Conservation (phyloP, 2,888 invertebrate genomes). For the Dexiosoma caninum region DNA sequence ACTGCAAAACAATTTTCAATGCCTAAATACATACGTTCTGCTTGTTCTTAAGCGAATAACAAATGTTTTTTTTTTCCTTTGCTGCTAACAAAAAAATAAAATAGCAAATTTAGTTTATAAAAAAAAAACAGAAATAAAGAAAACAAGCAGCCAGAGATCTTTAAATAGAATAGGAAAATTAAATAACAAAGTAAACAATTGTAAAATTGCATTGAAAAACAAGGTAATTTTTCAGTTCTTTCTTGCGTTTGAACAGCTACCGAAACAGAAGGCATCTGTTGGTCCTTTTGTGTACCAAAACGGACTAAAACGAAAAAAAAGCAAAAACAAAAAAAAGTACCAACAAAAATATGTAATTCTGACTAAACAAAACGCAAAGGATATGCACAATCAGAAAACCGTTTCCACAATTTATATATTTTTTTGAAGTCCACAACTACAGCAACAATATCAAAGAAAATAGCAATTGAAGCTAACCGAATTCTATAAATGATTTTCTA, state of each 20-base stretch:
- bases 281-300: conserved; percentile 49
- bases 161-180: conserved; percentile 43
- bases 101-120: conserved; percentile 25
- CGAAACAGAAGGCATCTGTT: conserved; percentile 55
- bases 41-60: conserved; percentile 40
- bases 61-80: too few species aligned
- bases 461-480: conserved; percentile 28
- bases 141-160: conserved; percentile 32
- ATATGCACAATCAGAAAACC: conserved; percentile 51
- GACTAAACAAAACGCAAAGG: conserved; percentile 19
- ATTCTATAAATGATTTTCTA: conserved; percentile 49
- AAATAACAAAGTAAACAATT: conserved; percentile 57
- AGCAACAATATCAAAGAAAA: background rate
- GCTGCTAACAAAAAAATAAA: conserved; percentile 32
- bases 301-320: too few species aligned
- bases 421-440: conserved; percentile 33
- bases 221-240: conserved; percentile 53
- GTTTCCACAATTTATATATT: conserved; percentile 53
- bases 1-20: conserved; percentile 48
- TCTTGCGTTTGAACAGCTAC: conserved; percentile 45
- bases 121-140: conserved; percentile 28
- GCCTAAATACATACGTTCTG: conserved; percentile 47
- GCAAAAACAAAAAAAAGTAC: background rate
- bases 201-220: conserved; percentile 55
- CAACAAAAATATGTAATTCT: background rate